Conservation (phyloP, 1,140 invertebrate species). For the Paraescarpia echinospica region DNA sequence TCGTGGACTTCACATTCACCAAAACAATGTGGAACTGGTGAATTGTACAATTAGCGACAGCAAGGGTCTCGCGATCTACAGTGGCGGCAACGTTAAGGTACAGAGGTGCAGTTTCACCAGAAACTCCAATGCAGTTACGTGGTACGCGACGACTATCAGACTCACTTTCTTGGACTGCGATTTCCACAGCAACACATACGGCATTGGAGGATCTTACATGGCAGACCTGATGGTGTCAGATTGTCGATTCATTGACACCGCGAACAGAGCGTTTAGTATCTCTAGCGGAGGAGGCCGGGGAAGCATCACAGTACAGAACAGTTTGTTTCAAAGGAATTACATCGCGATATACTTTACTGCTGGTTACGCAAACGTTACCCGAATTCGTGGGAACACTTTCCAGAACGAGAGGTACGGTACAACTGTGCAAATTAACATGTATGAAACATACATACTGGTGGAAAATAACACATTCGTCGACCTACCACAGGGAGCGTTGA, state of each 20-base stretch:
- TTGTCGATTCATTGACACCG: background rate
- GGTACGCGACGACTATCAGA: background rate
- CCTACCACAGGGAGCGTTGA: background rate
- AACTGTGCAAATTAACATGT: background rate
- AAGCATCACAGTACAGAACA: background rate
- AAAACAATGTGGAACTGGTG: background rate
- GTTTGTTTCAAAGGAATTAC: background rate
- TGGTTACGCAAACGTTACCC: background rate
- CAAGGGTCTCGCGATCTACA: background rate
- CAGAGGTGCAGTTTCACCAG: background rate
- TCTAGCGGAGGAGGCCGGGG: background rate
- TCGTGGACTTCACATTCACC: background rate
- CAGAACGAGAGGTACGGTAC: background rate
- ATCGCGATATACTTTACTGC: background rate
- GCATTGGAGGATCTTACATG: background rate
- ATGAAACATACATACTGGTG: background rate
- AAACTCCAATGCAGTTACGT: background rate
- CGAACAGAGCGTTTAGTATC: background rate
- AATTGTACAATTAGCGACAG: background rate
- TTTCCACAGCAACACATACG: background rate
- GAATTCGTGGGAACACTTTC: background rate
- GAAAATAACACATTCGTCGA: conserved; percentile 5
- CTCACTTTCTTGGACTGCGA: background rate
- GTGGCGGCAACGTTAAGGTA: background rate
- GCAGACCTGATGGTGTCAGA: background rate